Percentiles rank a stretch among this genome's conserved stretches.
These are phyloP conservation scores for Sebastes fasciatus DNA, from an alignment of 2,113 vertebrate species.

Conservation along the genomic window DNA sequence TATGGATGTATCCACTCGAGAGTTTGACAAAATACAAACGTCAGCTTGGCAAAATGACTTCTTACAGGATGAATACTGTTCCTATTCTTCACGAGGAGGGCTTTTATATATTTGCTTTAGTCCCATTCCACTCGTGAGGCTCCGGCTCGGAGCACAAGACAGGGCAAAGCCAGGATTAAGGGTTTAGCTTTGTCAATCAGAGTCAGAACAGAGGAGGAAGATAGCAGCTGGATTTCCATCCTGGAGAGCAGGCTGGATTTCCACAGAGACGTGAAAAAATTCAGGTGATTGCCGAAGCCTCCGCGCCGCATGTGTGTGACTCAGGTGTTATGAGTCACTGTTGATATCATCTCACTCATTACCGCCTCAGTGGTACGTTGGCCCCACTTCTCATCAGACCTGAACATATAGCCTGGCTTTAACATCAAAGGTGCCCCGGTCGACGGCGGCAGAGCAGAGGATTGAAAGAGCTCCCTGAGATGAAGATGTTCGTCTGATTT, in stretches of 20 bases:
- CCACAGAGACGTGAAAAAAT: slow-evolving; percentile 52
- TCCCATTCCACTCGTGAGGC: slow-evolving; percentile 54
- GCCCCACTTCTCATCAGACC: slow-evolving; percentile 37
- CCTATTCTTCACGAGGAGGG: slow-evolving; percentile 52
- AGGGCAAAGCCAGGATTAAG: slow-evolving; percentile 74
- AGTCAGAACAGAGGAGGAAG: slow-evolving; percentile 52
- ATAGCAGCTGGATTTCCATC: slow-evolving; percentile 63
- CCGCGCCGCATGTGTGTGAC: slow-evolving; percentile 40
- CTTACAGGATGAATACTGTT: slow-evolving; percentile 57
- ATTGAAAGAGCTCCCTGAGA: slow-evolving; percentile 33
- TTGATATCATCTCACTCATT: slow-evolving; percentile 68
- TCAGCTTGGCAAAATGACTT: slow-evolving; percentile 44
- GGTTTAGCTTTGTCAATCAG: slow-evolving; percentile 76
- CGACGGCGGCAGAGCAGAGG: slow-evolving; percentile 1
- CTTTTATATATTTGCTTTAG: slow-evolving; percentile 64
- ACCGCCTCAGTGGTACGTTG: slow-evolving; percentile 21
- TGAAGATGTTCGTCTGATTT: slow-evolving; percentile 17
- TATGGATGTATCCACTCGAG: slow-evolving; percentile 22
- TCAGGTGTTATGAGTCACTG: slow-evolving; percentile 73
- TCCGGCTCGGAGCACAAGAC: slow-evolving; percentile 66
- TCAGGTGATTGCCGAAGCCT: slow-evolving; percentile 55
- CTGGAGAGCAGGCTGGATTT: slow-evolving; percentile 44
- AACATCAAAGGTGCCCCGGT: slow-evolving; percentile 38
- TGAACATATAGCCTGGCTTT: slow-evolving; percentile 49
- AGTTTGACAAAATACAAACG: slow-evolving; percentile 37